phyloP scores from a whole-genome alignment of 2,797 vertebrate species.

The Odontamblyopus rebecca region DNA sequence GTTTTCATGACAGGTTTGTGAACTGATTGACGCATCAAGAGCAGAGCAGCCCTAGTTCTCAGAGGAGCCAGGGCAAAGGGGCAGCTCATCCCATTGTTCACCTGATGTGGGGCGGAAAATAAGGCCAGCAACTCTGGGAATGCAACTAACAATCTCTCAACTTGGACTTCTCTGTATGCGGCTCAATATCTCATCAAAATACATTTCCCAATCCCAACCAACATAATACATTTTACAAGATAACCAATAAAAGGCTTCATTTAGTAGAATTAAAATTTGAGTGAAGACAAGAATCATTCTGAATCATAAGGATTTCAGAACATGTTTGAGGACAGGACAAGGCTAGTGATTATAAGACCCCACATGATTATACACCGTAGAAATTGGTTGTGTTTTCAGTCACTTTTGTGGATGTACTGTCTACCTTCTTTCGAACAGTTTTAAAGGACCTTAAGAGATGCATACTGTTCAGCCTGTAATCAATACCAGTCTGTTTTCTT shows the following conservation, averaged over 20 bases:
- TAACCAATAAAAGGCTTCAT: no score
- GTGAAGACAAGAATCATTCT: no score
- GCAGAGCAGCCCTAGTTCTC: conserved; percentile 1
- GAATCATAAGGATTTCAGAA: neutral
- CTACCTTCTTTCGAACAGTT: neutral
- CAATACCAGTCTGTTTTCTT: neutral
- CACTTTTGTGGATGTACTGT: conserved; percentile 8
- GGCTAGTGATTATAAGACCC: no score
- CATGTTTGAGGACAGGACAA: neutral
- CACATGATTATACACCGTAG: no score
- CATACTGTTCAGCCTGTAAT: neutral
- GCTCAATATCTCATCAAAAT: neutral
- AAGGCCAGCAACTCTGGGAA: conserved; percentile 71
- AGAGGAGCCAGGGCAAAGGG: conserved; percentile 27
- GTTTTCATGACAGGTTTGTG: neutral
- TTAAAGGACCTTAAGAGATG: neutral
- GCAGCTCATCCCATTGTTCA: conserved; percentile 70
- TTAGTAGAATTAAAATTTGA: no score
- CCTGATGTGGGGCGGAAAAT: conserved; percentile 80
- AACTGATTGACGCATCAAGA: neutral
- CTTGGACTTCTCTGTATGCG: neutral
- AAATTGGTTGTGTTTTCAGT: no score
- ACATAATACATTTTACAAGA: neutral
- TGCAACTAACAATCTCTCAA: conserved; percentile 18
- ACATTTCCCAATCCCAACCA: neutral